Evolutionary conservation across 2,888 invertebrate species (phyloP), one percentile per base, ranked within the genome.

Genomic region (Microplitis manilae): DNA sequence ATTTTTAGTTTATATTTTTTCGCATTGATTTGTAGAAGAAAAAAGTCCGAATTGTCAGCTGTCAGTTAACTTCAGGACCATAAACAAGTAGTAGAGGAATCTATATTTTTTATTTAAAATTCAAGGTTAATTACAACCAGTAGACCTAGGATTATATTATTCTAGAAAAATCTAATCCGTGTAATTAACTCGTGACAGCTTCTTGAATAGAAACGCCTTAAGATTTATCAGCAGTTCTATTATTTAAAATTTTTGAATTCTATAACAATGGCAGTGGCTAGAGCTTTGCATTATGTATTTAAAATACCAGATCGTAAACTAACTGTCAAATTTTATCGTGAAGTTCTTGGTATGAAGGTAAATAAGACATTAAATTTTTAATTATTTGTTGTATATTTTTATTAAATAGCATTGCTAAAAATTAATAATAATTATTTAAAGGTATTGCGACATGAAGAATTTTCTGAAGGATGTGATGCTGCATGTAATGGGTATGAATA

Each of bases 361-460:
- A 91, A 50, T 50, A 5, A 50, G 0, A 13, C 2, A 50, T 50
- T 13, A 13, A 50, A 9, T 50, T 13, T 50, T 1, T 1, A 50
- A 5, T 17, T 5, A 20, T 62, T 50, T 9, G 5, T 13, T 50
- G 9, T 50, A 5, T 50, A 2, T 50, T 50, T 50, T 41, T 41
- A 1, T 50, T 30, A 4, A 30, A 0, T 30, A 4, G 2, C 30
- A 30, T 30, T 30, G 4, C 4, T 30, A 30, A 1, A 4, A 30
- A 30, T 30, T 30, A 4, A 30, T 30, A 30, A 30, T 4, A 30
- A 30, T 30, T 30, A 30, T 50, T 50, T 50, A 50, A 13, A 96
- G 97, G 95, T 98, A 73, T 91, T 98, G 79, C 93, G 99, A 77
- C 99, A 99, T 91, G 99, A 99, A 90, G 99, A 99, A 90, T 99